Conservation (phyloP, 2,888 invertebrate genomes). For the Drosophila hamatofila region DNA sequence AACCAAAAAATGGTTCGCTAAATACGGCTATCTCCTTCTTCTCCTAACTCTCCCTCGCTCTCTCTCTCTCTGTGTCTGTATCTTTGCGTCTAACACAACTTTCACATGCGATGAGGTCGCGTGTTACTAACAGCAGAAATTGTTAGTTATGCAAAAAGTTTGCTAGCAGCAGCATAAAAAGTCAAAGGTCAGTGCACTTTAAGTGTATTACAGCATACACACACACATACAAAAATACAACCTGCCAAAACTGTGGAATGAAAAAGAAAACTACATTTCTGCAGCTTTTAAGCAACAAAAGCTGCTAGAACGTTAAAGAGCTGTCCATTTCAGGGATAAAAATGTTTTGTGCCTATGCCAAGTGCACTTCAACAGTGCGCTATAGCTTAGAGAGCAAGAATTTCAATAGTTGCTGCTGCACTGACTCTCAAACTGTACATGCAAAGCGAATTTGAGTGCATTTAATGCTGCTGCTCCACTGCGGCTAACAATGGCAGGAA, state of each 20-base stretch:
- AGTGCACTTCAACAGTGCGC: slow-evolving; percentile 35
- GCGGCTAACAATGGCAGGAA: slow-evolving; percentile 37
- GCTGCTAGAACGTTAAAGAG: slow-evolving; percentile 65
- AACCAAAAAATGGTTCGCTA: slow-evolving; percentile 45
- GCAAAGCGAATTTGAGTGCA: slow-evolving; percentile 38
- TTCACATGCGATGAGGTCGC: slow-evolving; percentile 71
- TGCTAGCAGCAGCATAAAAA: slow-evolving; percentile 51
- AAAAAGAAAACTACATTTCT: slow-evolving; percentile 1
- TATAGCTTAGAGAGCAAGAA: not conserved
- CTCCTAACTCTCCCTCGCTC: not conserved
- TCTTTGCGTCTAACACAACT: slow-evolving; percentile 39
- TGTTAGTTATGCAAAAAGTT: slow-evolving; percentile 77
- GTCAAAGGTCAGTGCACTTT: slow-evolving; percentile 74
- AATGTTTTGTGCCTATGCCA: slow-evolving; percentile 37
- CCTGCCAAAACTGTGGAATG: not conserved
- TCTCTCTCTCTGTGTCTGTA: slow-evolving; percentile 12
- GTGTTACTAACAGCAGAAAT: slow-evolving; percentile 43
- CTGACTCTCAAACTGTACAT: slow-evolving; percentile 52
- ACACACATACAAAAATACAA: not conserved
- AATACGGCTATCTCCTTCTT: slow-evolving; percentile 10
- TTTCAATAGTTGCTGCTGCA: slow-evolving; percentile 25
- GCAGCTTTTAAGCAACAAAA: slow-evolving; percentile 53
- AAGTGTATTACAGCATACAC: slow-evolving; percentile 44
- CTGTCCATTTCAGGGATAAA: slow-evolving; percentile 9
- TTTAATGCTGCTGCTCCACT: slow-evolving; percentile 27